Base-by-base conservation (phyloP, 1,140 invertebrate genomes). In the Ptiloglossa arizonensis region DNA sequence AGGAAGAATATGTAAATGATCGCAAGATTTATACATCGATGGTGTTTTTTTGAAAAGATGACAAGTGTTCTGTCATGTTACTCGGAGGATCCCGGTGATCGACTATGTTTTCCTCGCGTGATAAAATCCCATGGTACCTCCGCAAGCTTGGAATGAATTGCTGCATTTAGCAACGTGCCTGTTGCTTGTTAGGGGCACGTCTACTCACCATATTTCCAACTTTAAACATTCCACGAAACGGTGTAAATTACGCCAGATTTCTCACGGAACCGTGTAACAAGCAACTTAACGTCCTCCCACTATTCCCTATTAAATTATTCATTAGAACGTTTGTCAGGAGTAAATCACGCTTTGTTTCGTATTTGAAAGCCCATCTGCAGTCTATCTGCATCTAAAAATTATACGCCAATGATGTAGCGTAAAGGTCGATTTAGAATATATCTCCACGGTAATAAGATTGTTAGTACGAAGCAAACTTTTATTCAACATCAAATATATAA, bases 181-280 rank as follows among this genome's bases (percentile, higher is more conserved):
- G 70, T 72, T 72, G 44, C 70, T 72, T 63, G 70, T 63, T 72
- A 62, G 22, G n/a, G 57, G 27, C 29, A 63, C 59, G 70, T 72
- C 57, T 48, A 3, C 59, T 63, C 57, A 15, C 44, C 57, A 63
- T 72, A 72, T 72, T 59, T 72, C 57, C 32, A 32, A 72, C 70
- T 63, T 72, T 63, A 72, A 72, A 72, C 70, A 72, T 72, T 63
- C 46, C 46, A 72, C 29, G 59, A 52, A 72, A 72, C 70, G 63
- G 44, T 46, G 44, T 63, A 48, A 72, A 72, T 63, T 63, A 63
- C 59, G 22, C 27, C 59, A 59, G 59, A 63, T 72, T 72, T 63
- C 70, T 63, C 70, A 38, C 5, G 46, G 32, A 52, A 52, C 59
- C 52, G 29, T 72, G 22, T 72, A 63, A 63, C 70, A 48, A 52